Conservation (phyloP, 2,888 invertebrate genomes). For the Dasypogon diadema region DNA sequence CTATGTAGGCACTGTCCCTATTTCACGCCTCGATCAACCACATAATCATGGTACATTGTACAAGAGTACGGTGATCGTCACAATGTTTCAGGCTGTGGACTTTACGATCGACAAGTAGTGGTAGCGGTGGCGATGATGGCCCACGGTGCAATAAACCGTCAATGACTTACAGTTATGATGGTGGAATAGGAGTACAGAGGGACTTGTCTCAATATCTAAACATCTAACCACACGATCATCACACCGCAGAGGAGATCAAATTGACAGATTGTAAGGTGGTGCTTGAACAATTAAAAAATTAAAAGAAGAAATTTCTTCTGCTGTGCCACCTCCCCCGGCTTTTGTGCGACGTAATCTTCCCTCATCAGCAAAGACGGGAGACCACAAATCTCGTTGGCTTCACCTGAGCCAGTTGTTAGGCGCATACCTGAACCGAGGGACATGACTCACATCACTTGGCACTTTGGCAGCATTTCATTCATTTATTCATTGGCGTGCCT, state of each 20-base stretch:
- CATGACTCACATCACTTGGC: slow-evolving; percentile 29
- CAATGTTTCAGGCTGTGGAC: slow-evolving; percentile 37
- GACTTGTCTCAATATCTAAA: slow-evolving; percentile 49
- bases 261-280: slow-evolving; percentile 52
- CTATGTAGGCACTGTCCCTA: slow-evolving; percentile 45
- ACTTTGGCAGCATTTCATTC: slow-evolving; percentile 14
- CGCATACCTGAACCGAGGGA: slow-evolving; percentile 26
- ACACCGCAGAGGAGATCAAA: slow-evolving; percentile 50
- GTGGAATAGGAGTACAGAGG: slow-evolving; percentile 13
- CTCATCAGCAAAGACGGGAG: not conserved
- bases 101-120: slow-evolving; percentile 32
- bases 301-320: slow-evolving; percentile 46
- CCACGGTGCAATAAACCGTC: slow-evolving; percentile 52
- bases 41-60: slow-evolving; percentile 34
- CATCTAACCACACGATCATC: slow-evolving; percentile 51
- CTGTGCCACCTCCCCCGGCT: slow-evolving; percentile 19
- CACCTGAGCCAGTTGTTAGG: slow-evolving; percentile 31
- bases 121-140: slow-evolving; percentile 44
- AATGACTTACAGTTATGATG: slow-evolving; percentile 51
- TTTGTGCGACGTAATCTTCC: slow-evolving; percentile 34
- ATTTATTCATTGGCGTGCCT: slow-evolving; percentile 47
- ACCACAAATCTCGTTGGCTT: not conserved
- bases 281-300: slow-evolving; percentile 50
- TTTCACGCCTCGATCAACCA: slow-evolving; percentile 51
- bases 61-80: slow-evolving; percentile 1